Evolutionary conservation across 2,797 vertebrate species (phyloP), one percentile per base, ranked within the genome.

Genomic region (Strix occidentalis): DNA sequence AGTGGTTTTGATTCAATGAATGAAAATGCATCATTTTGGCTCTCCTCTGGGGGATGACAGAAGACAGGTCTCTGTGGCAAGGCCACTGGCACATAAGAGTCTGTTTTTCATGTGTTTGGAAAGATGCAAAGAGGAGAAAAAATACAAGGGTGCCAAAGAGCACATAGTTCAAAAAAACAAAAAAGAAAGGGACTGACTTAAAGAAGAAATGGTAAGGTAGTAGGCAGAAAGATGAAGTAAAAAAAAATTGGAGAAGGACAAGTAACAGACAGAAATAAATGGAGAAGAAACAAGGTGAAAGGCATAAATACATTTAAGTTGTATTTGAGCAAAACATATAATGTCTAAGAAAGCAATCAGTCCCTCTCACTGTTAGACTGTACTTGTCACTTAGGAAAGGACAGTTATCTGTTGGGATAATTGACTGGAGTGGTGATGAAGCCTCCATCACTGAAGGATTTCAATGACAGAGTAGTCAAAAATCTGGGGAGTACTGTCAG

Each of bases 1-100:
- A 90, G 46, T 53, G 16, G 28, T 71, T 91, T 83, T 88, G 54
- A 74, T 37, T n/a, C 41, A 77, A 46, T 77, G 56, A 93, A 92
- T 90, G 46, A 91, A 96, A 95, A 93, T 31, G 64, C 43, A 58
- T 58, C 20, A 26, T 95, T 94, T 89, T 92, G 84, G 23, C 51
- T 96, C 39, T 80, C 45, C 45, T 87, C 84, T 35, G 19, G 68
- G 74, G 91, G 57, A 68, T 81, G 53, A 90, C 66, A 85, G 72
- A 78, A 90, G 79, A 39, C 26, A 77, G 13, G 43, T 69, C 88
- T 77, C 56, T 58, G 56, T 72, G 72, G 37, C 0, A 3, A 93
- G 71, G 63, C 80, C 60, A 53, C 56, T 71, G 84, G 72, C 66
- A 89, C 64, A n/a, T 69, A 24, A 88, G 31, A 93, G 63, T 80